Evolutionary conservation across 92 coral and sea anemone species (phyloP), one percentile per base, ranked within the genome.

Genomic region (Phenganax marumi): DNA sequence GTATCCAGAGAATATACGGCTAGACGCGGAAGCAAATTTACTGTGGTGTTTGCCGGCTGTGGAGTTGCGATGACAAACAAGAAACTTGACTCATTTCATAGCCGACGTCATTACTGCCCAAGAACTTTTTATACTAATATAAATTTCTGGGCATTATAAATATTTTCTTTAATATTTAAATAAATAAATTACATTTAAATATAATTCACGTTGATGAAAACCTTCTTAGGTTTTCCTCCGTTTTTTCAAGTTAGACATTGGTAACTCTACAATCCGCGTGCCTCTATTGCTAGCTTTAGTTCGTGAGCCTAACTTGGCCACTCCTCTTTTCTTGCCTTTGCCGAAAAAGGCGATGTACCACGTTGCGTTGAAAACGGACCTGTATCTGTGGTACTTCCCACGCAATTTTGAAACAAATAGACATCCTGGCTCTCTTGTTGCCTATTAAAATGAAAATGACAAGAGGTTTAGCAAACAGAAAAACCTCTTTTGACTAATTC

Each of bases 171-270:
- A 54, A 10, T 76, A 21, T 17, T 54, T 54, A 54, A 76, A 76
- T 76, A 76, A 62, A 76, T 76, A 76, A 76, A 56, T 76, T 76
- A 76, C 22, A 76, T 52, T 56, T 76, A 21, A 76, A 76, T 76
- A 76, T 33, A 33, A 33, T 33, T 33, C 43, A 76, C 62, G 55
- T n/a, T 16, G 52, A 74, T 74, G 49, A 66, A 49, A 25, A 10
- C 49, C 76, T 47, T 52, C 12, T 23, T 21, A 74, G 56, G 25
- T 52, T 55, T 66, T 25, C 72, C 2, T 66, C 13, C 72, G 72
- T 10, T 66, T 66, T 49, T n/a, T 14, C 17, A 21, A 19, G 25
- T 10, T 14, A 25, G 0, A 54, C n/a, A 74, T 17, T 21, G 47
- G 9, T 7, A 6, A 9, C 12, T 55, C 23, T 25, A 76, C 33